Base-by-base conservation (phyloP, 2,113 vertebrate species). In the Haliaeetus leucogaster region DNA sequence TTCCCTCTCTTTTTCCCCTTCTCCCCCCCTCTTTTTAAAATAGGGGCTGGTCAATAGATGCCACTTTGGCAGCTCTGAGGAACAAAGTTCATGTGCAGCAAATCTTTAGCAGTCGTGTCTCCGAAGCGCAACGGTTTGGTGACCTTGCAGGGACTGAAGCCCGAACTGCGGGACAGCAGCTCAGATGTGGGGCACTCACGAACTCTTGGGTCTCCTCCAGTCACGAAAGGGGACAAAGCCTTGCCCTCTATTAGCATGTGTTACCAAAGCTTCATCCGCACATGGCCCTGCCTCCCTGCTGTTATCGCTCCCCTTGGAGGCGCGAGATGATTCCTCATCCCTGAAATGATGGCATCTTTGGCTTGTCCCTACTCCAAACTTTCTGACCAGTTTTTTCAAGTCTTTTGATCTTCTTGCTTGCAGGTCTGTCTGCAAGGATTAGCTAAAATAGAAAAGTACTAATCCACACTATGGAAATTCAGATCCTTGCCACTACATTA, bases 31-130 rank as follows among this genome's bases (percentile, higher is more conserved):
- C 58, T 73, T 89, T 80, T 80, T 73, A 52, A 89, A 82, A 43
- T 0, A 56, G 68, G 23, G 29, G 61, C 70, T 59, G 79, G 66
- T 76, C 92, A 90, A 96, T 79, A 61, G 68, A 58, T 29, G 56
- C 92, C 59, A 7, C 80, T 89, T 88, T 8, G 34, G 90, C 77
- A 89, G 82, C 89, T 79, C 89, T 67, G 83, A 45, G 89, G 95
- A 89, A 42, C 52, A 48, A 82, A 76, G 65, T 82, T 82, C 77
- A 16, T 26, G 50, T 6, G 56, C 36, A 86, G 71, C 43, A 56
- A 47, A 71, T 43, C 80, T 86, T 42, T 20, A 29, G 68, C 3
- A 7, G 36, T 32, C 0, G 2, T 20, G 30, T 32, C 72, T 36
- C 68, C 0, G 2, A 1, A 32, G 58, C 21, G 71, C 59, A 50